Evolutionary conservation across 2,113 vertebrate genomes (phyloP).

Genomic region (Apistogramma diplotaenia): DNA sequence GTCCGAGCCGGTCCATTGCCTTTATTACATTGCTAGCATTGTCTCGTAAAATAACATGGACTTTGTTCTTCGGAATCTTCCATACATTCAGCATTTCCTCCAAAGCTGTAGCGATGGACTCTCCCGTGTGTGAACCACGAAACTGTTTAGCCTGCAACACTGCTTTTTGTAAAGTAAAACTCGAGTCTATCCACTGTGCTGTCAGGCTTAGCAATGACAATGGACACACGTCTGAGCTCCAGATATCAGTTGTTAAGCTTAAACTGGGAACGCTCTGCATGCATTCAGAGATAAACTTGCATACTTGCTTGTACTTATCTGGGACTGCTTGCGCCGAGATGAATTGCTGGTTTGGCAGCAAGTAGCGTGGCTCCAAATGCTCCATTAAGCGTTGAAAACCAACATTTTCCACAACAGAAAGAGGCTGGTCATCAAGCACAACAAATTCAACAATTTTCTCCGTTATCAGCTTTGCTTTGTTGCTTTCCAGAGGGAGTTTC

Average conservation of each 20-base stretch:
- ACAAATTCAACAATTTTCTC: too few relatives aligned
- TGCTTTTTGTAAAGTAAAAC: neutral
- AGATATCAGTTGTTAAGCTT: neutral
- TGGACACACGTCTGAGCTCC: neutral
- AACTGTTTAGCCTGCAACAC: neutral
- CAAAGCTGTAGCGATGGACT: neutral
- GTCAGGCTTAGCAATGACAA: too few relatives aligned
- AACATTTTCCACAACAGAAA: too few relatives aligned
- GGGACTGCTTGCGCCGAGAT: too few relatives aligned
- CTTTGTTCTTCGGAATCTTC: fast-evolving
- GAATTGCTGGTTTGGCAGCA: neutral
- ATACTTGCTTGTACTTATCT: too few relatives aligned
- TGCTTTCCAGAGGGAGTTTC: too few relatives aligned
- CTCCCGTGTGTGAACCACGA: neutral
- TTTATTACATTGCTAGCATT: neutral
- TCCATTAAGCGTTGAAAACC: too few relatives aligned
- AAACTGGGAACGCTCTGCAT: neutral
- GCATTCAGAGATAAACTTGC: neutral
- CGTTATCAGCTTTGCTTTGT: too few relatives aligned
- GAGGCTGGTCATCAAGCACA: too few relatives aligned
- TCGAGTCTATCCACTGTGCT: neutral
- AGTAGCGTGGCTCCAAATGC: neutral
- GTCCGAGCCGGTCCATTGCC: neutral
- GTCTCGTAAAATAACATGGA: neutral
- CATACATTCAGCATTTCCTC: neutral